phyloP scores from a whole-genome alignment of 2,113 vertebrate species.

The Xenotilapia caudafasciata region DNA sequence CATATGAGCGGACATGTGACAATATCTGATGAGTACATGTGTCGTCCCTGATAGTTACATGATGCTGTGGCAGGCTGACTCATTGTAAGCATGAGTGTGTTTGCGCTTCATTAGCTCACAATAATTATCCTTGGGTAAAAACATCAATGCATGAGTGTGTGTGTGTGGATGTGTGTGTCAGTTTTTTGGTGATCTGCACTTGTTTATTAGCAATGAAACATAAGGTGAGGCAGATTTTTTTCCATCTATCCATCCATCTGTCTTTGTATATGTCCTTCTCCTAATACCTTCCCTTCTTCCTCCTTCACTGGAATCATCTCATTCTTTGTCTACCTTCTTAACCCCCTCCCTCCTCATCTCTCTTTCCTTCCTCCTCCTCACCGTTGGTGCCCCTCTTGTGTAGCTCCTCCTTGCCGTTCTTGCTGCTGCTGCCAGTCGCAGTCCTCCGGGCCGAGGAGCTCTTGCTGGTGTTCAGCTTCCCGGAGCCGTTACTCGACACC shows the following conservation, averaged over 20 bases:
- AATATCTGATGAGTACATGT: background rate
- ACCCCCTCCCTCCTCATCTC: background rate
- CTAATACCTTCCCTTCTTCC: background rate
- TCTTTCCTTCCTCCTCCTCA: background rate
- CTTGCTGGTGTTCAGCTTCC: slow-evolving; percentile 84
- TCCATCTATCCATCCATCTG: background rate
- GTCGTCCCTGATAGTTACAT: background rate
- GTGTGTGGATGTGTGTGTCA: accelerated
- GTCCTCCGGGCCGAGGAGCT: slow-evolving; percentile 82
- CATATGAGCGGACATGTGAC: background rate
- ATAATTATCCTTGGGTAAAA: background rate
- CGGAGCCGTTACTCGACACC: slow-evolving; percentile 87
- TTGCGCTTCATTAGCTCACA: background rate
- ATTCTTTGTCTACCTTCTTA: background rate
- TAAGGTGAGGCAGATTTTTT: background rate
- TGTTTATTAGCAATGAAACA: background rate
- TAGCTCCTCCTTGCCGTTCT: slow-evolving; percentile 80
- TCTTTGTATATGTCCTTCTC: background rate
- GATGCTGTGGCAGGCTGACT: slow-evolving; percentile 7
- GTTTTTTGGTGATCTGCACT: background rate
- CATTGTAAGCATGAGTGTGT: background rate
- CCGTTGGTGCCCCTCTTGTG: slow-evolving; percentile 53
- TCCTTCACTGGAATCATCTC: background rate
- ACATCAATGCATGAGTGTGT: background rate
- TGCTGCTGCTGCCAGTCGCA: slow-evolving; percentile 73